Conservation (phyloP, 2,888 invertebrate species). For the Drosophila meridionalis region DNA sequence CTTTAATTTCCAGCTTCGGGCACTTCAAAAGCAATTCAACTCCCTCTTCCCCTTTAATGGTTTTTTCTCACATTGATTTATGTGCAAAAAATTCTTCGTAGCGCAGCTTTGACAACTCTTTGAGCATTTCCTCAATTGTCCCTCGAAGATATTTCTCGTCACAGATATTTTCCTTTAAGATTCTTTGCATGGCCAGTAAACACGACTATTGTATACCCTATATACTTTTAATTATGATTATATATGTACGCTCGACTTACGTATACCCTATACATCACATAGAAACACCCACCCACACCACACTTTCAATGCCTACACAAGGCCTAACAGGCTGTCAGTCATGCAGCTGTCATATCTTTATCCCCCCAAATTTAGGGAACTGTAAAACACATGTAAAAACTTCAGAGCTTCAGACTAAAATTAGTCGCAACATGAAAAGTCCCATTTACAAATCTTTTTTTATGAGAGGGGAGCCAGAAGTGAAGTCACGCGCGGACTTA, state of each 20-base stretch:
- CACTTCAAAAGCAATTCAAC: neutral
- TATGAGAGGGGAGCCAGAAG: slow-evolving; percentile 7
- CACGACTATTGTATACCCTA: neutral
- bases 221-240: neutral
- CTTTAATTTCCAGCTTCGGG: slow-evolving; percentile 34
- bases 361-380: slow-evolving; percentile 6
- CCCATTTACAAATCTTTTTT: slow-evolving; percentile 3
- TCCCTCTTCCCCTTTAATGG: neutral
- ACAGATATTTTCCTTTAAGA: neutral
- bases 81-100: slow-evolving; percentile 45
- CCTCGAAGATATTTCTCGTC: neutral
- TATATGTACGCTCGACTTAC: neutral
- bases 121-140: slow-evolving; percentile 4
- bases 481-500: slow-evolving; percentile 48
- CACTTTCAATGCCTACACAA: neutral
- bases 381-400: slow-evolving; percentile 23
- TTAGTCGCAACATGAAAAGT: slow-evolving; percentile 30
- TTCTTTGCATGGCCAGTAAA: neutral
- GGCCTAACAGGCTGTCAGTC: neutral
- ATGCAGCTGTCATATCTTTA: slow-evolving; percentile 40
- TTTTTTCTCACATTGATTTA: slow-evolving; percentile 39
- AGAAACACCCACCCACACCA: neutral
- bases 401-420: slow-evolving; percentile 34
- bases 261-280: neutral
- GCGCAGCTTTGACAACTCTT: slow-evolving; percentile 4